Conservation (phyloP, 2,888 invertebrate genomes). For the Lampropteryx suffumata region DNA sequence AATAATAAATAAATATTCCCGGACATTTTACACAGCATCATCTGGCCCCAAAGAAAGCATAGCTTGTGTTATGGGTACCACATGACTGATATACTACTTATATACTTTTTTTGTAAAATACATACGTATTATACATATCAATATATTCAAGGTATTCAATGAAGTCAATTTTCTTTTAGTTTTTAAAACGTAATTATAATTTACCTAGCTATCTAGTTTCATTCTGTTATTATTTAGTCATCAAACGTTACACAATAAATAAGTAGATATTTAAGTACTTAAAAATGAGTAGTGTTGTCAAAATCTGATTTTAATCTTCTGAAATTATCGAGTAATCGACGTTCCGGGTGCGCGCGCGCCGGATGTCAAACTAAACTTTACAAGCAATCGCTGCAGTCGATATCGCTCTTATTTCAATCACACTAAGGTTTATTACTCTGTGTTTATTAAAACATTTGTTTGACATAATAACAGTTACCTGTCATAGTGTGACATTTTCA, state of each 20-base stretch:
- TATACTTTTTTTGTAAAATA: too few species aligned
- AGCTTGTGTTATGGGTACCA: too few species aligned
- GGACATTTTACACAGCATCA: too few species aligned
- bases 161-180: too few species aligned
- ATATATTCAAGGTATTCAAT: too few species aligned
- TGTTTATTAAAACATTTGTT: constrained; percentile 40
- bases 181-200: too few species aligned
- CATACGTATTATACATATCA: too few species aligned
- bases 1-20: too few species aligned
- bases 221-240: constrained; percentile 28
- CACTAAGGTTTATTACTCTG: constrained; percentile 30
- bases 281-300: constrained; percentile 69
- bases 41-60: too few species aligned
- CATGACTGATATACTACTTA: too few species aligned
- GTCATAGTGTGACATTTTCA: constrained; percentile 76
- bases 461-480: constrained; percentile 75
- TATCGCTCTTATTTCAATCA: constrained; percentile 29
- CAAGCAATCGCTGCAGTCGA: constrained; percentile 6
- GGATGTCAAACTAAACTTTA: constrained; percentile 69
- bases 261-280: too few species aligned
- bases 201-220: too few species aligned
- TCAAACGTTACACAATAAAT: constrained; percentile 44
- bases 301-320: constrained; percentile 71
- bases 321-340: constrained; percentile 80
- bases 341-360: constrained; percentile 74